These are phyloP conservation scores for Melospiza georgiana DNA, from an alignment of 2,113 vertebrate species.

Conservation along the genomic window DNA sequence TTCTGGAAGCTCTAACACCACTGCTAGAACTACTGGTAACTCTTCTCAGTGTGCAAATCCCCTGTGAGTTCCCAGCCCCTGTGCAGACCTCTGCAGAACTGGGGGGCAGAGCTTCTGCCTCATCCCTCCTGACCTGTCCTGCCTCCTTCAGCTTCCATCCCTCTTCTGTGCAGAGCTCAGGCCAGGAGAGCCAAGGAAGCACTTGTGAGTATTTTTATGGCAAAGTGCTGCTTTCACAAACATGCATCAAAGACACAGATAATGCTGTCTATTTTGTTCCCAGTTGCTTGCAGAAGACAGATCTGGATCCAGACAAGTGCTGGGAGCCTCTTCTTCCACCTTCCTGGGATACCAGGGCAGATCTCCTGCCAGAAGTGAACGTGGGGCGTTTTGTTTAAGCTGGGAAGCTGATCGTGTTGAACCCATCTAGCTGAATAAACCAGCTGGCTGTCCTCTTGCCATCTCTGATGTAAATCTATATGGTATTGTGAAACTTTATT, in stretches of 20 bases:
- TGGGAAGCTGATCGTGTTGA: conserved; percentile 30
- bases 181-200: not conserved
- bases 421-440: conserved; percentile 34
- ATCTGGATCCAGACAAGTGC: not conserved
- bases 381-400: not conserved
- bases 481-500: conserved; percentile 50
- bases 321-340: not conserved
- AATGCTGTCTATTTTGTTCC: not conserved
- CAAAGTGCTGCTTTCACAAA: not conserved
- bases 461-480: conserved; percentile 38
- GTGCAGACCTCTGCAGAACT: not conserved
- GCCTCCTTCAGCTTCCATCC: not conserved
- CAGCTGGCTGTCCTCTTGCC: conserved; percentile 39
- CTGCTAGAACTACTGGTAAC: not conserved
- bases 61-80: not conserved
- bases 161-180: not conserved
- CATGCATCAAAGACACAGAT: not conserved
- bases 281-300: not conserved
- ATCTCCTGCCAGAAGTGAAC: not conserved
- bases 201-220: not conserved
- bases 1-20: not conserved
- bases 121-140: not conserved
- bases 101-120: not conserved
- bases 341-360: not conserved
- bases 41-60: not conserved